These are phyloP conservation scores for Ashinkailepas kermadecensis DNA, from an alignment of 2,888 invertebrate genomes.

Conservation along the genomic window DNA sequence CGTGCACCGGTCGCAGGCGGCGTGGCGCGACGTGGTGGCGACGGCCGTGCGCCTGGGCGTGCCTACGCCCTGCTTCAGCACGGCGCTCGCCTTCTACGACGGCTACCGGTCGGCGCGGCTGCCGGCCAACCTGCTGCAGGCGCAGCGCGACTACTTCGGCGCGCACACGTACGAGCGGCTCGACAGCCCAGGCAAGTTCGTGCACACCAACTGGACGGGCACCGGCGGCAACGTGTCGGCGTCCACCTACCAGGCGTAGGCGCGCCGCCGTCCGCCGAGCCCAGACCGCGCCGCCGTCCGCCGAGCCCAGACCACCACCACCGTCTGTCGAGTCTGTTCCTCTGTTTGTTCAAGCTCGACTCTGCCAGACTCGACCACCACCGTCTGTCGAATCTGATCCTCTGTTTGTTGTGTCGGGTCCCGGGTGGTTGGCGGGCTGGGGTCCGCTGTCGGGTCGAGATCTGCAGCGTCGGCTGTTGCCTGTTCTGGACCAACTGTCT, in stretches of 20 bases:
- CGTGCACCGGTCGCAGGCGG: conserved; percentile 67
- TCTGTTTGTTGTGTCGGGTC: too few relatives aligned
- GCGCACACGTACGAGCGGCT: conserved; percentile 96
- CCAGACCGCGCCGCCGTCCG: background rate
- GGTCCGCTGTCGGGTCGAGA: too few relatives aligned
- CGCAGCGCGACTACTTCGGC: conserved; percentile 96
- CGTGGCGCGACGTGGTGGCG: conserved; percentile 76
- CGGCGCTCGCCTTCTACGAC: conserved; percentile 95
- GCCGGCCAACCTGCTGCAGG: conserved; percentile 89
- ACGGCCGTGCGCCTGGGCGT: conserved; percentile 63
- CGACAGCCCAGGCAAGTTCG: conserved; percentile 72
- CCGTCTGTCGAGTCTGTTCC: too few relatives aligned
- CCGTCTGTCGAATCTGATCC: too few relatives aligned
- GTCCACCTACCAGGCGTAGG: conserved; percentile 74
- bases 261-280: background rate
- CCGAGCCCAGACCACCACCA: too few relatives aligned
- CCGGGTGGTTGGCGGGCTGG: too few relatives aligned
- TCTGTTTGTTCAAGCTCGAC: too few relatives aligned
- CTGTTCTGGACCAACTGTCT: too few relatives aligned
- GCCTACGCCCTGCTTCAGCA: conserved; percentile 84
- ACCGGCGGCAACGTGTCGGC: conserved; percentile 93
- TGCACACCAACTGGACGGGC: conserved; percentile 99
- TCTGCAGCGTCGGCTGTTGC: too few relatives aligned
- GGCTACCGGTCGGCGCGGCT: conserved; percentile 78
- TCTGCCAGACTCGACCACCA: too few relatives aligned